Conservation (phyloP, 1,140 invertebrate species). For the Arion vulgaris region DNA sequence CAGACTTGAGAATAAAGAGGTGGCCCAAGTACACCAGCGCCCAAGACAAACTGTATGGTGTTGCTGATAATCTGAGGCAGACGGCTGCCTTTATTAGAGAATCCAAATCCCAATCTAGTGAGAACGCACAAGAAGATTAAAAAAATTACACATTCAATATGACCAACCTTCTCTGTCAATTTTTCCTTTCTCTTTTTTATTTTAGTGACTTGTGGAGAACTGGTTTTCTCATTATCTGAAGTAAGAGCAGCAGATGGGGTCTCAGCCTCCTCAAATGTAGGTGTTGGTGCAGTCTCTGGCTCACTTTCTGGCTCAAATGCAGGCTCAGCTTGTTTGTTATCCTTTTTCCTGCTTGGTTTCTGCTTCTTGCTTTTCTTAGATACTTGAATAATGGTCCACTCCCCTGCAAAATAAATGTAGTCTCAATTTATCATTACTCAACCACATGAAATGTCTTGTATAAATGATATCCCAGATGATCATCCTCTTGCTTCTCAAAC, state of each 20-base stretch:
- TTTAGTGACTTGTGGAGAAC: background rate
- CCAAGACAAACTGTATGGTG: too few relatives aligned
- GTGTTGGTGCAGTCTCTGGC: background rate
- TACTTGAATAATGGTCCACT: conserved; percentile 23
- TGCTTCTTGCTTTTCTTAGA: conserved; percentile 24
- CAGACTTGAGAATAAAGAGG: too few relatives aligned
- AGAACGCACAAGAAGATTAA: background rate
- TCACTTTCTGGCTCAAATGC: conserved; percentile 4
- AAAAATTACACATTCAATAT: background rate
- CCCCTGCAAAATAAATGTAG: background rate
- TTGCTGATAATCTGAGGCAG: too few relatives aligned
- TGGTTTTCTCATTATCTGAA: background rate
- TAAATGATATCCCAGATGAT: too few relatives aligned
- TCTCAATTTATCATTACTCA: background rate
- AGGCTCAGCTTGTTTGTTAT: background rate
- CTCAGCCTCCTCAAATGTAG: background rate
- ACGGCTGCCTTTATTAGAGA: too few relatives aligned
- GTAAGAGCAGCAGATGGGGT: background rate
- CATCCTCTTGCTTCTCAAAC: too few relatives aligned
- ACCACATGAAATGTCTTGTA: too few relatives aligned
- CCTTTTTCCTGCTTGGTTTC: conserved; percentile 14
- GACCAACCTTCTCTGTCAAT: background rate
- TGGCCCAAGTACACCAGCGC: too few relatives aligned
- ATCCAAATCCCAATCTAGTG: too few relatives aligned
- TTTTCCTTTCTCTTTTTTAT: conserved; percentile 17